Base-by-base conservation (phyloP, 1,140 invertebrate genomes). In the Sminthurides bifidus region DNA sequence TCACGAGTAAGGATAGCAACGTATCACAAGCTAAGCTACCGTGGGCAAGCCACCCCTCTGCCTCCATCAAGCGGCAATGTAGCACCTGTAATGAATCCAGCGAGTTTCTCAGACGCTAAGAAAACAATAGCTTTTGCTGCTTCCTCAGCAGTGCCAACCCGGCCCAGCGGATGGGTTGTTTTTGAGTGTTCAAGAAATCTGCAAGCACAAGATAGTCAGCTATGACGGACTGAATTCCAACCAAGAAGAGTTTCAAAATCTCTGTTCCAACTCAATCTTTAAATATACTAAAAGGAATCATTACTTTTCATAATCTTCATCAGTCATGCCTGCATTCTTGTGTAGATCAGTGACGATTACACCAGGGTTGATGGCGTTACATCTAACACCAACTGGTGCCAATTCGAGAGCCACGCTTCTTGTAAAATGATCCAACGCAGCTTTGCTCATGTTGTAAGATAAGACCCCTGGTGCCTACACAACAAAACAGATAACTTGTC, bases 361-460 rank as follows among this genome's bases (percentile, higher is more conserved):
- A 17, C 78, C 79, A 21, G 81, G 80, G 64, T 77, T 80, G 48
- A 80, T 77, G 54, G 74, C 71, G 65, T 85, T 85, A 0, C 84
- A 79, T 63, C 82, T 70, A 2, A 85, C 74, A 14, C 76, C 73
- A 63, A 71, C 72, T 0, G 66, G 35, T 10, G 69, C 71, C 8
- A 76, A 43, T 58, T 76, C 74, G 15, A 81, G 66, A 23, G 81
- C 79, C 17, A 75, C 70, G 67, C 78, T 79, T 64, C 75, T 68
- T 1, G 82, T 83, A 27, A 85, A 74, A 58, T 81, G 80, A 66
- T 84, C 81, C 6, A 85, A 55, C 29, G 79, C 80, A 57, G 78
- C 71, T 70, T 85, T 84, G n/a, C 77, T 58, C 54, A 62, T 59
- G 31, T 52, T 56, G 27, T 65, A 62, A 1, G 52, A 57, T 12